Percentiles rank a stretch among this genome's conserved stretches.
Conservation (phyloP, 23 tunicate species). For the Clavelina lepadiformis region DNA sequence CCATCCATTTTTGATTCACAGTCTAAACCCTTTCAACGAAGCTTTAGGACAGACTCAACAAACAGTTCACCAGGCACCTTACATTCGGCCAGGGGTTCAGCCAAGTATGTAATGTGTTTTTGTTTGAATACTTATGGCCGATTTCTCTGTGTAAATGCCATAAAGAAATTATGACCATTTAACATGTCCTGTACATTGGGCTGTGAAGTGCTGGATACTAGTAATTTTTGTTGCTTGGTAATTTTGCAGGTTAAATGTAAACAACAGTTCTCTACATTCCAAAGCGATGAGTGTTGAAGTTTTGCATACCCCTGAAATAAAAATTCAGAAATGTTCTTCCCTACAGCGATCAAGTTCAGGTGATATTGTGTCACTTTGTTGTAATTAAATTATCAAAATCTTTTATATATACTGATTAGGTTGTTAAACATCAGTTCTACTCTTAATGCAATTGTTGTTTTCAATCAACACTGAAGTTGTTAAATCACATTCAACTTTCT, state of each 20-base stretch:
- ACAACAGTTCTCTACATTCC: neutral
- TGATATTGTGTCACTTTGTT: constrained; percentile 6
- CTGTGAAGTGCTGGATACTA: neutral
- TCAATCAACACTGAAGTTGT: too few relatives aligned
- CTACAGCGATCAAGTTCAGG: constrained; percentile 44
- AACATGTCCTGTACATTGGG: neutral
- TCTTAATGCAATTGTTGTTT: too few relatives aligned
- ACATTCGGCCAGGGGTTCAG: constrained; percentile 66
- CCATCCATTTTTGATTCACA: constrained; percentile 24
- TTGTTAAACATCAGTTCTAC: too few relatives aligned
- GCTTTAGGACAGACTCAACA: constrained; percentile 36
- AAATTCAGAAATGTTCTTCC: constrained; percentile 11
- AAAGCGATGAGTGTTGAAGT: constrained; percentile 79
- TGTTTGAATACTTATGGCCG: neutral
- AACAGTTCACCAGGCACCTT: constrained; percentile 40
- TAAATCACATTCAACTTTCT: too few relatives aligned
- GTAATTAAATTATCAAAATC: too few relatives aligned
- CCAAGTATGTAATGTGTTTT: constrained; percentile 25
- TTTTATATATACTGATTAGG: too few relatives aligned
- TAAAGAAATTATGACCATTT: neutral
- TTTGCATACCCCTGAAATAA: constrained; percentile 43
- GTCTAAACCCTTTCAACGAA: constrained; percentile 29
- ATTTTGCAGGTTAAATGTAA: neutral
- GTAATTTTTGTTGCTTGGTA: neutral
- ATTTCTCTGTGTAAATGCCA: too few relatives aligned